Base-by-base conservation (phyloP, 1,140 invertebrate genomes). In the Pseudomyrmex cubaensis region DNA sequence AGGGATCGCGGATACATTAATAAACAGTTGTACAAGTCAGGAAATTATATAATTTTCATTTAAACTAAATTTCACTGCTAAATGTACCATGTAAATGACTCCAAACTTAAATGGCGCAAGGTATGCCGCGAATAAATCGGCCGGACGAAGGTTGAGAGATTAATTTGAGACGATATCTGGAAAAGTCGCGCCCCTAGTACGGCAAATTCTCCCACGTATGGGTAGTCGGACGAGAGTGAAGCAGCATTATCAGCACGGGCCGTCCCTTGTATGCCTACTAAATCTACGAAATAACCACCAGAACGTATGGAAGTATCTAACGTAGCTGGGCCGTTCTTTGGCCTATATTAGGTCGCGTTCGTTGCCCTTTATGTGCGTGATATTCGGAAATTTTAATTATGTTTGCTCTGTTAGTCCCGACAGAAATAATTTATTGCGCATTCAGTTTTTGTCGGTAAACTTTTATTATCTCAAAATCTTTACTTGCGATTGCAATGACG, bases 241-340 rank as follows among this genome's bases (percentile, higher is more conserved):
- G 92, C 85, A 78, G 93, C 90, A 93, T 93, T 94, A 93, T 94
- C 93, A 94, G 93, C 93, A 93, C 92, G 90, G 91, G 89, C 90
- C 92, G 90, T 87, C 91, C 88, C 90, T 92, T 94, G 93, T 94
- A 92, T 94, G 89, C 93, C 90, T 82, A 94, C 91, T 94, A 94
- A 94, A 94, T 94, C 91, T 93, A 89, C 90, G 73, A 90, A 92
- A 92, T 92, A 92, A 90, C 89, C 82, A 80, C 72, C 78, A 50
- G 61, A 72, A 70, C 83, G 56, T 69, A 54, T 57, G 82, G 56
- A 83, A 50, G 84, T 73, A 78, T 83, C 83, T 87, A 84, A 85
- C 76, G 63, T 85, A 54, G 56, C 46, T 12, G 56, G 35, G 25
- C 22, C 69, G 50, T 86, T 57, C 82, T 57, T 66, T 69, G 84